Evolutionary conservation across 2,113 vertebrate genomes (phyloP).

Genomic region (Gallinago paraguaiae): DNA sequence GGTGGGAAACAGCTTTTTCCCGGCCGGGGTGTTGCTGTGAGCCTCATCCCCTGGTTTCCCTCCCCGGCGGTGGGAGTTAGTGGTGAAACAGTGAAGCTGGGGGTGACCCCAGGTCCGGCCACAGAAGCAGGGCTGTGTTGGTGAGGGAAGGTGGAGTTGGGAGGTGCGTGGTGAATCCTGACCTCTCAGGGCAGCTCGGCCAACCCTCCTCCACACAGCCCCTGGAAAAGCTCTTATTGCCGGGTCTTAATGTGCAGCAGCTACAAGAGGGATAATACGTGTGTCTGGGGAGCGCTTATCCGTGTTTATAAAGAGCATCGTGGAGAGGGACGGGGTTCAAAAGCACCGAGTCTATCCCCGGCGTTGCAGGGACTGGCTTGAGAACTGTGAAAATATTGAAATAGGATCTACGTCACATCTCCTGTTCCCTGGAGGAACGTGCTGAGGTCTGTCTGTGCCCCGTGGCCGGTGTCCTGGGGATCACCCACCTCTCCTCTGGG

Average conservation of each 20-base stretch:
- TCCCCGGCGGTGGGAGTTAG: neutral
- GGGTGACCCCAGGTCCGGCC: accelerated
- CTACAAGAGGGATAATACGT: neutral
- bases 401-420: neutral
- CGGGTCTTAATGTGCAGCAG: neutral
- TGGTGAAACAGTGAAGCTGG: neutral
- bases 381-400: neutral
- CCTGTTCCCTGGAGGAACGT: accelerated
- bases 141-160: neutral
- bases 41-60: neutral
- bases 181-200: neutral
- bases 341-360: neutral
- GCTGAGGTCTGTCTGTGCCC: neutral
- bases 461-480: accelerated
- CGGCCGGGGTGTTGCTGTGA: neutral
- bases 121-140: neutral
- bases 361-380: neutral
- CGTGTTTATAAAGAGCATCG: neutral
- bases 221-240: neutral
- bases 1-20: neutral
- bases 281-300: neutral
- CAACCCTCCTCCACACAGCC: neutral
- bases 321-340: neutral
- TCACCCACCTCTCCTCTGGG: accelerated
- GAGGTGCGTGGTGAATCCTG: neutral